phyloP scores from a whole-genome alignment of 37 sponge, comb jelly and placozoan species.

The Eunapius fragilis region DNA sequence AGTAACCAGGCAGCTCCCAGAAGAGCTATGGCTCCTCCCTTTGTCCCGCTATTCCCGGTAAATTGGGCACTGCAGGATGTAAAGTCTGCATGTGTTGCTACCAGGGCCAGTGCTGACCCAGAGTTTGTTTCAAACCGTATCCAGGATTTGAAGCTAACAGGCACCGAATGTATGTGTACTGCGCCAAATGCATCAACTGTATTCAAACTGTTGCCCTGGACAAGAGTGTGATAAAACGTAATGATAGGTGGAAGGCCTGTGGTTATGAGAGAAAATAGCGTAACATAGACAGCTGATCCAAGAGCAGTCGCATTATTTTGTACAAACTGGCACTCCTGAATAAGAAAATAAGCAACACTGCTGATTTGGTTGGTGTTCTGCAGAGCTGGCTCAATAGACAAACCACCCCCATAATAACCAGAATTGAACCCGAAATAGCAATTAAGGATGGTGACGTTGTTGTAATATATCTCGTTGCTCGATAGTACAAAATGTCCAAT shows the following conservation, averaged over 20 bases:
- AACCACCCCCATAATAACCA: conserved; percentile 21
- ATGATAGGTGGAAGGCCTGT: not conserved
- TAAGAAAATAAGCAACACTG: not conserved
- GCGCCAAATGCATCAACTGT: not conserved
- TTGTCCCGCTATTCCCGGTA: conserved; percentile 11
- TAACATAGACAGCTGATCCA: conserved; percentile 27
- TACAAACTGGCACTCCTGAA: not conserved
- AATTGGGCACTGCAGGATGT: conserved; percentile 7
- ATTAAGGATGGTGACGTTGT: not conserved
- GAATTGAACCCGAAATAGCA: not conserved
- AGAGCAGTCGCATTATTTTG: not conserved
- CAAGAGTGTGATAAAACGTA: not conserved
- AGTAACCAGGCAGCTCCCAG: conserved; percentile 22
- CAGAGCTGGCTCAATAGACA: not conserved
- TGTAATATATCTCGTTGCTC: not conserved
- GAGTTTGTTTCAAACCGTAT: conserved; percentile 28
- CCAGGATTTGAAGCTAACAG: conserved; percentile 26
- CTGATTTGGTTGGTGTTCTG: not conserved
- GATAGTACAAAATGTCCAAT: conserved; percentile 1
- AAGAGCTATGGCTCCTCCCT: conserved; percentile 57
- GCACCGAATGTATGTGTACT: conserved; percentile 36
- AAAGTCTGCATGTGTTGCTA: conserved; percentile 44
- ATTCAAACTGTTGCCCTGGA: not conserved
- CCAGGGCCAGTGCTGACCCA: conserved; percentile 48
- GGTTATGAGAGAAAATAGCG: not conserved